Percentiles rank a stretch among this genome's conserved stretches.
Conservation (phyloP, 1,140 invertebrate species). For the Apocrypta bakeri region DNA sequence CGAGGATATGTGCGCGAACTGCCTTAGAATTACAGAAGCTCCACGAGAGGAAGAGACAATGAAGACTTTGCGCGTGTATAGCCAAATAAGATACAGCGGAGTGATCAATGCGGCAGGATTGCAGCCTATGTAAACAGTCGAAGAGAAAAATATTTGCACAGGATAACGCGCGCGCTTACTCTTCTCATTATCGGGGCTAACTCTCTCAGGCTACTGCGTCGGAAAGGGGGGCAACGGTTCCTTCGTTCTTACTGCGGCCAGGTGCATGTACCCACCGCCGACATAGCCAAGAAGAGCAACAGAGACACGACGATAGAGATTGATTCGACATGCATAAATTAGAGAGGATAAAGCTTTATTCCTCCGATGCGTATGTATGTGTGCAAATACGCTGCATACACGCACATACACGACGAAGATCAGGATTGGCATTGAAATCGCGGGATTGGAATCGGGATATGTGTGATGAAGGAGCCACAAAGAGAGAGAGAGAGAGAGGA, state of each 20-base stretch:
- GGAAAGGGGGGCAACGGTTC: conserved; percentile 25
- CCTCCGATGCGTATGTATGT: conserved; percentile 47
- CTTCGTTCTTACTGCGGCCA: conserved; percentile 14
- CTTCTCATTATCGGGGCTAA: conserved; percentile 47
- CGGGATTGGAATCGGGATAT: conserved; percentile 61
- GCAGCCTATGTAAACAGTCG: conserved; percentile 47
- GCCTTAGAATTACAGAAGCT: neutral
- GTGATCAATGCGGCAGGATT: neutral
- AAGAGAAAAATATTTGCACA: conserved; percentile 53
- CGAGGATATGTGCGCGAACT: neutral
- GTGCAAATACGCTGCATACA: conserved; percentile 35
- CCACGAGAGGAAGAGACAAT: neutral
- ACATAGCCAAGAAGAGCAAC: neutral
- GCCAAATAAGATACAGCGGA: neutral
- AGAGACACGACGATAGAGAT: conserved; percentile 58
- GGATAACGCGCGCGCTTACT: conserved; percentile 36
- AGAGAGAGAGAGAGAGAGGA: too few species aligned
- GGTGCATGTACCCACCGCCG: conserved; percentile 32
- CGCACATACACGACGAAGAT: neutral
- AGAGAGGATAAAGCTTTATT: conserved; percentile 68
- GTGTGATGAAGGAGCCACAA: conserved; percentile 37
- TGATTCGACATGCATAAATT: conserved; percentile 72
- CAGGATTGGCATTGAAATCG: conserved; percentile 57
- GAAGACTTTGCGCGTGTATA: neutral
- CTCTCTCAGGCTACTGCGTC: neutral